Evolutionary conservation across 2,113 vertebrate genomes (phyloP).

Genomic region (Ochotona princeps): DNA sequence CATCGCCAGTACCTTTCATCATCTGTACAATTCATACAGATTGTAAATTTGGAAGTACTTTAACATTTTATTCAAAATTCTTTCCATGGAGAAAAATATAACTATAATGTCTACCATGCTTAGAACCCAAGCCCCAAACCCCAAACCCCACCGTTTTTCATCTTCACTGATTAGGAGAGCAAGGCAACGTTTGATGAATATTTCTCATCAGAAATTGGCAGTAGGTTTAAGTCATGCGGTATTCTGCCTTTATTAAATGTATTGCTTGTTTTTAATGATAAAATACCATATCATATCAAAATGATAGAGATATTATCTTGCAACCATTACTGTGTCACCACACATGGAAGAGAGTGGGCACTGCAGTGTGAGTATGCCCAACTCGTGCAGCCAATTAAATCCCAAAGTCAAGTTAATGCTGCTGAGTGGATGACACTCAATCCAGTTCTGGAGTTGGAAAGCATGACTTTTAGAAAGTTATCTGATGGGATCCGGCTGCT

Average conservation of each 20-base stretch:
- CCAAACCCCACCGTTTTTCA: neutral
- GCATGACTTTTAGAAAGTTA: too few species aligned
- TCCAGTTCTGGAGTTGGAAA: too few species aligned
- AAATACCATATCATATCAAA: neutral
- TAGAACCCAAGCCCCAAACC: neutral
- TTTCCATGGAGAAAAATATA: neutral
- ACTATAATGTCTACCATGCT: neutral
- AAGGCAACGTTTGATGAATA: neutral
- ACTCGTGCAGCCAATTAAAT: too few species aligned
- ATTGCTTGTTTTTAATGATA: neutral
- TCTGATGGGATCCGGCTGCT: too few species aligned
- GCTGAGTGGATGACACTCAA: too few species aligned
- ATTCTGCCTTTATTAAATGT: neutral
- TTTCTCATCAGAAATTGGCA: neutral
- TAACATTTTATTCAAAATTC: constrained; percentile 28
- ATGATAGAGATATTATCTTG: neutral
- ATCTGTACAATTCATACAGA: neutral
- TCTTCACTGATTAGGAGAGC: neutral
- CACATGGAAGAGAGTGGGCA: neutral
- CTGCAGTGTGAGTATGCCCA: too few species aligned
- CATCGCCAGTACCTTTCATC: too few species aligned
- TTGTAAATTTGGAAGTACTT: neutral
- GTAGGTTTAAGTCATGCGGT: too few species aligned
- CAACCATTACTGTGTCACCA: neutral
- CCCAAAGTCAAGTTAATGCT: too few species aligned